phyloP scores from a whole-genome alignment of 2,888 invertebrate genomes.

The Stegophylla sp. region DNA sequence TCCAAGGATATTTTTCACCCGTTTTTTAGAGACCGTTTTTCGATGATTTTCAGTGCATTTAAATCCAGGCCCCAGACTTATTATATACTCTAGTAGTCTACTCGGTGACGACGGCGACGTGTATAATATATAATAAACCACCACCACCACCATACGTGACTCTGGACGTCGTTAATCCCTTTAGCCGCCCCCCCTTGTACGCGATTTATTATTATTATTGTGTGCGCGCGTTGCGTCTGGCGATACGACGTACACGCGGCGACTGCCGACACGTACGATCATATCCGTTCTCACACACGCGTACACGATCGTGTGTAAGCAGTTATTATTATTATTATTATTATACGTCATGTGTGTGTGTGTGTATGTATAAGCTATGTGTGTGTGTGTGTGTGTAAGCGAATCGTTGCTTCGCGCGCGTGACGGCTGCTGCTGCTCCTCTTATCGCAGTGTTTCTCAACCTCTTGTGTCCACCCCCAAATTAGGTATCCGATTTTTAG shows the following conservation, averaged over 20 bases:
- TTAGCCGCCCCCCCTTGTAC: no score
- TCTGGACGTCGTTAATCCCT: constrained; percentile 30
- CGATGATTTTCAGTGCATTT: no score
- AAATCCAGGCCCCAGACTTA: no score
- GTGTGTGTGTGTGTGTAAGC: no score
- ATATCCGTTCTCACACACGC: no score
- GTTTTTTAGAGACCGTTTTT: no score
- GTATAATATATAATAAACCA: neutral
- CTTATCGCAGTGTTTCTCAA: neutral
- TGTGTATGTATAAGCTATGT: no score
- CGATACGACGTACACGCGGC: neutral
- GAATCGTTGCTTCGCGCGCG: neutral
- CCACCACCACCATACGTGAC: constrained; percentile 22
- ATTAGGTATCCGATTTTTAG: no score
- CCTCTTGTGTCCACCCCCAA: no score
- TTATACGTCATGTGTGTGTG: neutral
- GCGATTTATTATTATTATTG: no score
- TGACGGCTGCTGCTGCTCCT: neutral
- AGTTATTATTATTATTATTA: neutral
- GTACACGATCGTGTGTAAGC: neutral
- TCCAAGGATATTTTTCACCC: no score
- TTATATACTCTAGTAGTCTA: neutral
- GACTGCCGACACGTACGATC: no score
- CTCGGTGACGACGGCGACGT: neutral
- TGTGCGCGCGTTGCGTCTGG: constrained; percentile 11